These are phyloP conservation scores for Megaceryle torquata DNA, from an alignment of 2,113 vertebrate species.

Conservation along the genomic window DNA sequence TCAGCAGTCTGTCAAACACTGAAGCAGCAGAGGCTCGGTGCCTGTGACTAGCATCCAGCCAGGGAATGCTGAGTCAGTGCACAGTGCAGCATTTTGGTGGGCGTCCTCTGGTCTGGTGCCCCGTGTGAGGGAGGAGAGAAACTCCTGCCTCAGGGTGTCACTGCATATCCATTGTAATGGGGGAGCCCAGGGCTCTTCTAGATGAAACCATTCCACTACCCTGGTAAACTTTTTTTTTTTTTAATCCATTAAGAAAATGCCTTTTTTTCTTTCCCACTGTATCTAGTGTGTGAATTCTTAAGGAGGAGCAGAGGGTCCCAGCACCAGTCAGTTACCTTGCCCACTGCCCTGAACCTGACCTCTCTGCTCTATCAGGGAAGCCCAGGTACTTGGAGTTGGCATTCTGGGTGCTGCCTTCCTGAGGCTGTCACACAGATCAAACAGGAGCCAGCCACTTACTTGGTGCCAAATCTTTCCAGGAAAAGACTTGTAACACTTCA, in stretches of 20 bases:
- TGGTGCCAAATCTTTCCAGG: conserved; percentile 72
- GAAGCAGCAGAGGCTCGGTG: neutral
- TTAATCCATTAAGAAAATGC: neutral
- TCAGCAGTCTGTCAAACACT: neutral
- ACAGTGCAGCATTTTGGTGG: neutral
- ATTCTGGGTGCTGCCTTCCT: conserved; percentile 15
- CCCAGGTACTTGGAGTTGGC: neutral
- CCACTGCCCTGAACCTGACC: neutral
- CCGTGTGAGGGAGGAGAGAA: neutral
- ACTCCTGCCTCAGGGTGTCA: neutral
- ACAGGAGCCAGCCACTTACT: conserved; percentile 49
- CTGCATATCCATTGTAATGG: neutral
- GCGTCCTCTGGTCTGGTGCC: neutral
- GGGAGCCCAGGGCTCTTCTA: neutral
- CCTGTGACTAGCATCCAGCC: accelerated
- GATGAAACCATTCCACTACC: neutral
- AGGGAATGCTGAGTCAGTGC: neutral
- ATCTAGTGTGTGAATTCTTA: neutral
- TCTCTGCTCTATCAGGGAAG: neutral
- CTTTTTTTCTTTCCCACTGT: neutral
- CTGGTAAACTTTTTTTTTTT: neutral
- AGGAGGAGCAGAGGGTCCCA: conserved; percentile 6
- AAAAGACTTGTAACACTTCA: neutral
- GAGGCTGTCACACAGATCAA: neutral
- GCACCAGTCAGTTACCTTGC: neutral